Evolutionary conservation across 2,797 vertebrate species (phyloP).

Genomic region (Menidia menidia): DNA sequence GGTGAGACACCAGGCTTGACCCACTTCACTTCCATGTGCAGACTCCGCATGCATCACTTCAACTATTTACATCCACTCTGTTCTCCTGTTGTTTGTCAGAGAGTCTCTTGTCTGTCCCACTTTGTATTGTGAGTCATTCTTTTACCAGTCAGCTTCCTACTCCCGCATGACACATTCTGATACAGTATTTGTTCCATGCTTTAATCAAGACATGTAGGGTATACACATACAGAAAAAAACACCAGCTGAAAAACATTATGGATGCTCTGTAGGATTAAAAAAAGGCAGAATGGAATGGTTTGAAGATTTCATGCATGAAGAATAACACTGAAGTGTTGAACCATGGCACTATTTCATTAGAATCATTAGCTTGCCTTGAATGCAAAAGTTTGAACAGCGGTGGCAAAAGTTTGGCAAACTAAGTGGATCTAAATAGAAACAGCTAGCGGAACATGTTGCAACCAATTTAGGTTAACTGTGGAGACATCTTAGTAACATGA

Average conservation of each 20-base stretch:
- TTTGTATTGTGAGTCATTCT: conserved; percentile 44
- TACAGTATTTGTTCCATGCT: conserved; percentile 8
- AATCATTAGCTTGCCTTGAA: no score
- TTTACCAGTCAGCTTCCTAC: conserved; percentile 45
- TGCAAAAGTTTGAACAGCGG: no score
- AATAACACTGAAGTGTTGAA: no score
- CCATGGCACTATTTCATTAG: no score
- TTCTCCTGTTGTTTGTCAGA: conserved; percentile 45
- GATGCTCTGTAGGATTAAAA: background rate
- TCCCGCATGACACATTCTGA: background rate
- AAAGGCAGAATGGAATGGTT: background rate
- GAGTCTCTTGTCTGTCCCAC: conserved; percentile 40
- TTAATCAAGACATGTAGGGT: background rate
- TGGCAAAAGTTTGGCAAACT: no score
- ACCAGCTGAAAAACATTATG: no score
- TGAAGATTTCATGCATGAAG: no score
- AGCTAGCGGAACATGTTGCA: no score
- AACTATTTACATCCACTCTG: conserved; percentile 52
- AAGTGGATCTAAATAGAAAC: no score
- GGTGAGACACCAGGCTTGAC: conserved; percentile 55
- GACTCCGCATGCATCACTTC: conserved; percentile 50
- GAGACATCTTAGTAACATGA: no score
- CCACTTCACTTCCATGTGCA: conserved; percentile 60
- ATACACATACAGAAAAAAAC: background rate
- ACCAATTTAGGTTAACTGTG: no score